phyloP scores from a whole-genome alignment of 2,888 invertebrate species.

The Phorcus lineatus region DNA sequence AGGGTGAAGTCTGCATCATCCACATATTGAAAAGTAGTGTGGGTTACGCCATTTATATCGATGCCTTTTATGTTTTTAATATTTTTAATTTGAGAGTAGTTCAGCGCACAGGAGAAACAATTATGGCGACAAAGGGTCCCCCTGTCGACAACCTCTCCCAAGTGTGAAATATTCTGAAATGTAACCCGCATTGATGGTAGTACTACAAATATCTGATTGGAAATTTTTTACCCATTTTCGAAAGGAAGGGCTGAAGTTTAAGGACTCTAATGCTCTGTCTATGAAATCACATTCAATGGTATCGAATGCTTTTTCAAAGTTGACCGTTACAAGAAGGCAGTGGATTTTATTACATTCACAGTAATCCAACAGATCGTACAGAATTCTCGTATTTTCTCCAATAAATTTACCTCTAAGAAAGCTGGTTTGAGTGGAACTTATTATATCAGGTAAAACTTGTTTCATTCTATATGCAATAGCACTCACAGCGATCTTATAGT shows the following conservation, averaged over 20 bases:
- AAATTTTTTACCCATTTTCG: constrained; percentile 27
- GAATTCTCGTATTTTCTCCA: constrained; percentile 13
- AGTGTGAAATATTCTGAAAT: constrained; percentile 24
- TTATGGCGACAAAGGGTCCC: constrained; percentile 29
- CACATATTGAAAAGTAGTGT: constrained; percentile 26
- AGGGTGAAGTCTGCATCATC: constrained; percentile 28
- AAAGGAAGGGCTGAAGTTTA: constrained; percentile 25
- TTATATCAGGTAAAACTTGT: constrained; percentile 10
- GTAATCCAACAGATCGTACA: constrained; percentile 26
- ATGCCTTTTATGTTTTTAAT: constrained; percentile 27
- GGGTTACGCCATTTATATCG: constrained; percentile 9
- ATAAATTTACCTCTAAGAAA: constrained; percentile 19
- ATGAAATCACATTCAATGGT: constrained; percentile 30
- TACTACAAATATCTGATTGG: neutral
- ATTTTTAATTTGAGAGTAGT: constrained; percentile 20
- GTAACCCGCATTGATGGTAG: constrained; percentile 23
- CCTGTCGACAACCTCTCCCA: constrained; percentile 31
- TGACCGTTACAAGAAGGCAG: constrained; percentile 21
- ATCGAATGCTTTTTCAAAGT: constrained; percentile 33
- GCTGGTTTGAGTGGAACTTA: constrained; percentile 23
- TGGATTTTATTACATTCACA: constrained; percentile 27
- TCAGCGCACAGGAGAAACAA: constrained; percentile 27
- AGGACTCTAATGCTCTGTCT: constrained; percentile 18
- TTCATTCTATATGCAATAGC: neutral
- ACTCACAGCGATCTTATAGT: too few species aligned